Evolutionary conservation across 1,140 invertebrate species (phyloP), one percentile per base, ranked within the genome.

Genomic region (Neomicropteryx cornuta): DNA sequence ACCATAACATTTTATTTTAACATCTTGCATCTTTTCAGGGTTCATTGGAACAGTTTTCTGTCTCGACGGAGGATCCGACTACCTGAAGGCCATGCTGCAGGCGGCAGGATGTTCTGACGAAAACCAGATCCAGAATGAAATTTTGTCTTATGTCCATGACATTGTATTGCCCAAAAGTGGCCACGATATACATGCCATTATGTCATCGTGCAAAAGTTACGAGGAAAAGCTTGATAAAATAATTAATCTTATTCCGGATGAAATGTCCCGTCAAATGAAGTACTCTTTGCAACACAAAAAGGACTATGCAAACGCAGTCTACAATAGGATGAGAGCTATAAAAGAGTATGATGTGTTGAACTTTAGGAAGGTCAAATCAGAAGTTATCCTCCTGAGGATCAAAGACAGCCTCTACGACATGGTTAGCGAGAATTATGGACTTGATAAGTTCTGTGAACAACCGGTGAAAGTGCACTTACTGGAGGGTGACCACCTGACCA

Each of bases 401-500:
- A 72, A 68, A 3, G 58, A 72, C 16, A 56, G 55, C 8, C 55
- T 62, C 2, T 59, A 63, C 1, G 33, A 72, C 1, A 48, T 68
- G 19, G 53, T 63, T 1, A 44, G 68, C 5, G 70, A 77, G 21
- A 76, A 83, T 49, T 85, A 83, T 52, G 75, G 74, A 22, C 52
- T 85, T 0, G 63, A 72, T 0, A 62, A 71, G 43, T 53, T 68
- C 38, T 68, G 66, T 3, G 61, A 66, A 22, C 51, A 58, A 2
- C 56, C 62, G 3, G 64, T 76, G 0, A 62, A 60, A 2, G 57
- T 77, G 0, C 68, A 70, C 39, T 68, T 67, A 24, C 62, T 79
- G 20, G 75, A 79, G 47, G 82, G 82, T n/a, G 81, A 82, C 54
- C 83, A 86, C 47, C 51, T 72, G 0, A 74, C 70, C 11, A 80